Evolutionary conservation across 2,113 vertebrate genomes (phyloP), one percentile per base, ranked within the genome.

Genomic region (Mungos mungo): DNA sequence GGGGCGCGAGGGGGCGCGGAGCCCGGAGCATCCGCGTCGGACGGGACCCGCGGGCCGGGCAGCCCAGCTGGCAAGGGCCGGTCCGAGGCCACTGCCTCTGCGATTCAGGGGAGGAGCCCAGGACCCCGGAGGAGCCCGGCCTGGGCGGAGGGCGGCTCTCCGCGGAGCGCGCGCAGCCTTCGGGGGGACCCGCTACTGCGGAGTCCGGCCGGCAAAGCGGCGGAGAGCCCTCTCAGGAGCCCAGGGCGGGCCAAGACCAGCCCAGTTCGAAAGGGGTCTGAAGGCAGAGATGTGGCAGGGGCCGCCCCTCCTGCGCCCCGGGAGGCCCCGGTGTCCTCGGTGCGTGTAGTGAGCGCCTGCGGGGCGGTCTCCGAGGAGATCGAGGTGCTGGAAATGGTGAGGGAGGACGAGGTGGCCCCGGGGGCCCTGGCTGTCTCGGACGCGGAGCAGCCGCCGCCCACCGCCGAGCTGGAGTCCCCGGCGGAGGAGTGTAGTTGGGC

Each of bases 401-500:
- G 88, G 88, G 99, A 99, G 69, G 99, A 98, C 95, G 72, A 98
- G 86, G 80, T 96, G 96, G 90, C 66, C 31, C 63, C 94, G 96
- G 98, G 84, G 35, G 47, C 92, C 54, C 81, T 92, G n/a, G 88
- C 98, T 6, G 83, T 97, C n/a, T 54, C 97, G 2, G 97, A 98
- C 57, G 88, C 98, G 0, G 97, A 95, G 69, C 95, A n/a, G 6
- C 97, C 97, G 8, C 98, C 98, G 21, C 4, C 88, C 2, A 98
- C 98, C 1, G 35, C 69, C 57, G 97, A 97, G 38, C 19, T 72
- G 68, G 92, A 97, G 66, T 74, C 97, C n/a, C 50, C 91, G 15
- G 84, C 95, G 5, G 99, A 98, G 1, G 99, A 99, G 92, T 99
- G 99, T 98, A 99, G 99, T 98, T 99, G 99, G 99, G 99, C 99